These are phyloP conservation scores for Glareola pratincola DNA, from an alignment of 2,113 vertebrate species.

Conservation along the genomic window DNA sequence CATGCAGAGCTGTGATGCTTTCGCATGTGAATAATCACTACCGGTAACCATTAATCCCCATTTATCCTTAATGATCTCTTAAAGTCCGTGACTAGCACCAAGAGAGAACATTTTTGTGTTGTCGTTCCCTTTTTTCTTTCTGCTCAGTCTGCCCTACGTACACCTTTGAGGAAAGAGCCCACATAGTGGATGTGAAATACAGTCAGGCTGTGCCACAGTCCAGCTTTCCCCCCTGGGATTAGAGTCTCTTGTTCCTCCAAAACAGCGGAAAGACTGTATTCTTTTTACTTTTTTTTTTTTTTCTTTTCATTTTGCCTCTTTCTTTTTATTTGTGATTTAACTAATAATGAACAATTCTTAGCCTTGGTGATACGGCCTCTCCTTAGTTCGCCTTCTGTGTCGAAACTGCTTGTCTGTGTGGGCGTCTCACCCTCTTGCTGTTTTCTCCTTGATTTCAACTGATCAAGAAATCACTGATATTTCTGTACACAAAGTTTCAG, in stretches of 20 bases:
- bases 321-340: neutral
- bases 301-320: fast-evolving
- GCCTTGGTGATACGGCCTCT: neutral
- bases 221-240: neutral
- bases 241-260: neutral
- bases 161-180: neutral
- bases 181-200: neutral
- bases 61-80: conserved; percentile 19
- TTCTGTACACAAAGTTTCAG: conserved; percentile 54
- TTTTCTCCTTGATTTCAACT: neutral
- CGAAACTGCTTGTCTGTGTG: neutral
- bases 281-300: too few relatives aligned
- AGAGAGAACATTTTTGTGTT: neutral
- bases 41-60: neutral
- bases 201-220: neutral
- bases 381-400: neutral
- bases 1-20: neutral
- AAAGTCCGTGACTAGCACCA: neutral
- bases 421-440: neutral
- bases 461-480: conserved; percentile 53
- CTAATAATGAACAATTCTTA: neutral
- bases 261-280: neutral
- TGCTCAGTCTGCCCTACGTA: neutral
- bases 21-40: neutral
- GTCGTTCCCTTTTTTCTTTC: neutral